Percentiles rank a stretch among this genome's conserved stretches.
Conservation (phyloP, 1,140 invertebrate genomes). For the Centruroides vittatus region DNA sequence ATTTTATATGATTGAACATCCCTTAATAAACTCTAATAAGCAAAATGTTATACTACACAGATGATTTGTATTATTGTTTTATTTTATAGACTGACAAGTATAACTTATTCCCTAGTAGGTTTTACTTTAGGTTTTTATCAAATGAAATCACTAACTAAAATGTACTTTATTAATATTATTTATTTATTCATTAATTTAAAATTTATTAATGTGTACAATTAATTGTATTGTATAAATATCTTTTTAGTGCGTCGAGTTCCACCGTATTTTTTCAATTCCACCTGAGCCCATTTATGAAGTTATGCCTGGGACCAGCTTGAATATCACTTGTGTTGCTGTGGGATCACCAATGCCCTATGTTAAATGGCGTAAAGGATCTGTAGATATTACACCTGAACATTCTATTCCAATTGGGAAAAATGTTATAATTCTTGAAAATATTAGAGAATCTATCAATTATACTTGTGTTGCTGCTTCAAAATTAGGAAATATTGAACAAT, state of each 20-base stretch:
- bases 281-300: slow-evolving; percentile 71
- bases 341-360: slow-evolving; percentile 96
- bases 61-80: no score
- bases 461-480: slow-evolving; percentile 89
- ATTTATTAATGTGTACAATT: no score
- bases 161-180: no score
- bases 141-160: no score
- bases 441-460: slow-evolving; percentile 80
- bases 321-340: slow-evolving; percentile 91
- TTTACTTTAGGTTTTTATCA: no score
- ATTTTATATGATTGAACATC: no score
- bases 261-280: slow-evolving; percentile 83
- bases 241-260: slow-evolving; percentile 40
- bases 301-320: slow-evolving; percentile 72
- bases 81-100: no score
- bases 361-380: slow-evolving; percentile 73
- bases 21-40: no score
- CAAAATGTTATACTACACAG: no score
- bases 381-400: slow-evolving; percentile 40
- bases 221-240: no score
- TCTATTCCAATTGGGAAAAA: slow-evolving; percentile 44
- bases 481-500: slow-evolving; percentile 77
- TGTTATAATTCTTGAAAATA: slow-evolving; percentile 69
- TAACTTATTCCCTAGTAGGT: no score
- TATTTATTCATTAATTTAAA: no score